A percentile compares a stretch with the other conserved stretches of the same genome.
Conservation (phyloP, 2,113 vertebrate species). For the Heteronetta atricapilla region DNA sequence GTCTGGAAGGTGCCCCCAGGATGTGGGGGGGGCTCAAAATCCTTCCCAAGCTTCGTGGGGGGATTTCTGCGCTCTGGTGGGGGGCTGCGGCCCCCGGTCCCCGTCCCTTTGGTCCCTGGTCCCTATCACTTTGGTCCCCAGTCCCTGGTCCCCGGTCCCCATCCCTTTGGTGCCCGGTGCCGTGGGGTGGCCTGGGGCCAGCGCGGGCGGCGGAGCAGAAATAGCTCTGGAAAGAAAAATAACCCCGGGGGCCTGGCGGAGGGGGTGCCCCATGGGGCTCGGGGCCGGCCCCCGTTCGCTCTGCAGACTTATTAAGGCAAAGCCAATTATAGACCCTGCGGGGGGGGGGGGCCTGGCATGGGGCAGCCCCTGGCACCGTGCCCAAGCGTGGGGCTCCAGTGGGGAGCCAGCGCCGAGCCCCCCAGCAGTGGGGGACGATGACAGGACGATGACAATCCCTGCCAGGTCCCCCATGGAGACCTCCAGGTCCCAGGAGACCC, state of each 20-base stretch:
- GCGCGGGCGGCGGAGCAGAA: not conserved
- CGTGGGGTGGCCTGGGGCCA: not conserved
- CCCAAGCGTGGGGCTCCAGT: not conserved
- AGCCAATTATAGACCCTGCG: not conserved
- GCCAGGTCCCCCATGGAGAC: not conserved
- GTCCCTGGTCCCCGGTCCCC: not conserved
- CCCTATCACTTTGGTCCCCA: not conserved
- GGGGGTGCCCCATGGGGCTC: not conserved
- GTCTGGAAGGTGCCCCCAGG: not conserved
- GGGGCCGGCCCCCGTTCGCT: not conserved
- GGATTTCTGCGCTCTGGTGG: fast-evolving
- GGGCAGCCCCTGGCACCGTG: not conserved
- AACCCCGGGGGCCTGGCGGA: not conserved
- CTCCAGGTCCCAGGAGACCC: too few relatives aligned
- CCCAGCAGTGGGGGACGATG: too few relatives aligned
- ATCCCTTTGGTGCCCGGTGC: not conserved
- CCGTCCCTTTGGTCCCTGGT: not conserved
- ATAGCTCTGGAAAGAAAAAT: slow-evolving; percentile 31
- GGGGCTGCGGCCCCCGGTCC: fast-evolving
- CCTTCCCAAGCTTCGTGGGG: too few relatives aligned
- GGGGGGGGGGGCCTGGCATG: not conserved
- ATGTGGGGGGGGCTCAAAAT: not conserved
- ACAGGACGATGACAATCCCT: not conserved
- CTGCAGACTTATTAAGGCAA: slow-evolving; percentile 8
- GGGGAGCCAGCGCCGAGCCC: not conserved